Evolutionary conservation across 2,888 invertebrate genomes (phyloP).

Genomic region (Aspidiotus destructor): DNA sequence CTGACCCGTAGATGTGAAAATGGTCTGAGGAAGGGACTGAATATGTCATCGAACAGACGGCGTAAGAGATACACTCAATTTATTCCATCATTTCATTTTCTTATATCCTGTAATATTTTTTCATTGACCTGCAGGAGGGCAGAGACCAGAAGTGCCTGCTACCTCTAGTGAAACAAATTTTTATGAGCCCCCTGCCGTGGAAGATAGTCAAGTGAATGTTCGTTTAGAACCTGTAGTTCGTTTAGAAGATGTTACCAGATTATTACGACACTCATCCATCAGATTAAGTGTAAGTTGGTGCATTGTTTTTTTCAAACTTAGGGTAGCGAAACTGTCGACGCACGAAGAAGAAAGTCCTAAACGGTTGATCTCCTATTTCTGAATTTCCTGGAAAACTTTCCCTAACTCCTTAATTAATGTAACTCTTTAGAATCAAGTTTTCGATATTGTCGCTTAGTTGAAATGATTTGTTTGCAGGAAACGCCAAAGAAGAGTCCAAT

Average conservation of each 20-base stretch:
- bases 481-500: too few relatives aligned
- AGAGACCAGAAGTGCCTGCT: neutral
- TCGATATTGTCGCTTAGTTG: too few relatives aligned
- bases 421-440: too few relatives aligned
- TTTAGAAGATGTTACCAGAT: neutral
- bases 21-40: conserved; percentile 13
- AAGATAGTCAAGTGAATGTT: neutral
- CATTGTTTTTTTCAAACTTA: neutral
- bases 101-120: neutral
- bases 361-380: too few relatives aligned
- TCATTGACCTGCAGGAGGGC: neutral
- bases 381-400: too few relatives aligned
- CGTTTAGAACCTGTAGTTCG: conserved; percentile 1
- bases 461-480: too few relatives aligned
- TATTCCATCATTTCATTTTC: neutral
- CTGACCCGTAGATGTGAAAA: conserved; percentile 13
- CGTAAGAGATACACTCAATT: neutral
- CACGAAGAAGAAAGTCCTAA: too few relatives aligned
- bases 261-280: neutral
- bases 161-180: neutral
- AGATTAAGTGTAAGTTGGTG: neutral
- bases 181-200: neutral
- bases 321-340: too few relatives aligned
- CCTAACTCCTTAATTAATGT: too few relatives aligned
- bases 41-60: neutral